phyloP scores from a whole-genome alignment of 1,140 invertebrate species.

The Tetranychus cinnabarinus region DNA sequence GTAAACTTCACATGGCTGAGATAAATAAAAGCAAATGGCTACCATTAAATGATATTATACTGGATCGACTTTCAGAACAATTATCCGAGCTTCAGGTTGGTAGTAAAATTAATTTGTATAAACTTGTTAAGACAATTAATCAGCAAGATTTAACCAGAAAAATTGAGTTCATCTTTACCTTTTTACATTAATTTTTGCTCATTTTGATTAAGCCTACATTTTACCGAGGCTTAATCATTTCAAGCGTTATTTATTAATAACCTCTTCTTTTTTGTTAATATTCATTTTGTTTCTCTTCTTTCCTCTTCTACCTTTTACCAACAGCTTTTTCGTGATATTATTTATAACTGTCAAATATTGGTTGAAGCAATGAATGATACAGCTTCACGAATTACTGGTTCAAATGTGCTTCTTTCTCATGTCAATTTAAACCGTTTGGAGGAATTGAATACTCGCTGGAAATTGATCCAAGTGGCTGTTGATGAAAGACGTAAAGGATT shows the following conservation, averaged over 20 bases:
- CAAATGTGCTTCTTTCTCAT: constrained; percentile 26
- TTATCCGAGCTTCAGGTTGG: constrained; percentile 23
- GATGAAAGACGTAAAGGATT: constrained; percentile 48
- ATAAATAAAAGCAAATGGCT: constrained; percentile 45
- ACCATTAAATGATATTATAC: constrained; percentile 24
- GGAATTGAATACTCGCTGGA: constrained; percentile 60
- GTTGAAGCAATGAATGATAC: constrained; percentile 55
- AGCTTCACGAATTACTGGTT: constrained; percentile 31
- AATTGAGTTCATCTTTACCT: too few relatives aligned
- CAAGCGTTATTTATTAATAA: too few relatives aligned
- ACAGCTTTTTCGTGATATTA: constrained; percentile 35
- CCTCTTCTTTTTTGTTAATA: too few relatives aligned
- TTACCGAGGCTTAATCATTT: too few relatives aligned
- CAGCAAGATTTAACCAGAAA: too few relatives aligned
- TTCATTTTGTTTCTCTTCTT: too few relatives aligned
- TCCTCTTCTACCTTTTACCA: too few relatives aligned
- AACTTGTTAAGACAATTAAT: too few relatives aligned
- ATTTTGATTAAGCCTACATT: too few relatives aligned
- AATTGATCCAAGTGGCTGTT: constrained; percentile 42
- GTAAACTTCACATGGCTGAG: constrained; percentile 53
- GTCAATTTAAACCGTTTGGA: constrained; percentile 35
- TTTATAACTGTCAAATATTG: constrained; percentile 42
- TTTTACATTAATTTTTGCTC: too few relatives aligned
- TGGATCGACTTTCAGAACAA: constrained; percentile 49
- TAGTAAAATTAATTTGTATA: too few relatives aligned